Evolutionary conservation across 2,888 invertebrate genomes (phyloP), one percentile per base, ranked within the genome.

Genomic region (Mayetiola destructor): DNA sequence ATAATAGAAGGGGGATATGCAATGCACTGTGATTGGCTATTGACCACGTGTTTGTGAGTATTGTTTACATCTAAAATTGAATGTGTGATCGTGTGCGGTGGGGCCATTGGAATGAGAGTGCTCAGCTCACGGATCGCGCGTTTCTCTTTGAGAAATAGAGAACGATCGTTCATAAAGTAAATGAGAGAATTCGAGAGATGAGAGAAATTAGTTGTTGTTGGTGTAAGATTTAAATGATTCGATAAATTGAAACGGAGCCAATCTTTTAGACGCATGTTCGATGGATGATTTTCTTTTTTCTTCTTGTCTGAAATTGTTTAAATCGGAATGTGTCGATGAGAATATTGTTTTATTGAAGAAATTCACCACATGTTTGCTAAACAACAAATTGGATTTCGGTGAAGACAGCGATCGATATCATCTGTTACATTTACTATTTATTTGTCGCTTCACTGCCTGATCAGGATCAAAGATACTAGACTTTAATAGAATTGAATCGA

Each of bases 1-100:
- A n/a, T n/a, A 48, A 27, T 27, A 48, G 48, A 48, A 48, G 48
- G 48, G 48, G n/a, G 48, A 48, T 27, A 27, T 16, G 48, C 48
- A 27, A 48, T 27, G 23, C 9, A 48, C 23, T 9, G 48, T 48
- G 48, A 48, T 48, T 48, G 48, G 48, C 27, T n/a, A 27, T 48
- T 27, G 16, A 16, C 48, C 48, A 48, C 48, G 48, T 48, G 48
- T 27, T 48, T 48, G 23, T n/a, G n/a, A 27, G 48, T 6, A 16
- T 12, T 27, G 48, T 8, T 48, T 48, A 27, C 27, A 27, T n/a
- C n/a, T n/a, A 48, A 42, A 42, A 23, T 14, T 48, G 48, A 27
- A 27, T 48, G 3, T 48, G 48, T 12, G 27, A 27, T n/a, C 27
- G 23, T 3, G n/a, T 48, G 3, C 48, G 12, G 48, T 48, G 48